Base-by-base conservation (phyloP, 2,113 vertebrate species). In the Trinectes maculatus region DNA sequence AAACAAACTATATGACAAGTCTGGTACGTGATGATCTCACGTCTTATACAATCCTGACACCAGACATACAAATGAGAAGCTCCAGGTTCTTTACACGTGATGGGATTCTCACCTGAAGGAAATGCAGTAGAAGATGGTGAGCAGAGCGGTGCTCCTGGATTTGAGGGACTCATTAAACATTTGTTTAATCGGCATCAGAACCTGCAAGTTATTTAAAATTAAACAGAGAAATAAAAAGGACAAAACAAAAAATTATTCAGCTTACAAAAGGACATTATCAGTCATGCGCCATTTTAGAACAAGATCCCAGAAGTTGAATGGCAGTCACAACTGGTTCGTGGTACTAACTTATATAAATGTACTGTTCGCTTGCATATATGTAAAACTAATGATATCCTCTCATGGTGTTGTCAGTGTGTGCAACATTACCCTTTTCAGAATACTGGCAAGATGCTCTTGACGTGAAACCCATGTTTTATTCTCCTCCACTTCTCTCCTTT, bases 51-150 rank as follows among this genome's bases (percentile, higher is more conserved):
- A n/a, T n/a, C n/a, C n/a, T n/a, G n/a, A n/a, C n/a, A n/a, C n/a
- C n/a, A n/a, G n/a, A n/a, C n/a, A n/a, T n/a, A n/a, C n/a, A n/a
- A n/a, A n/a, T n/a, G n/a, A n/a, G n/a, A n/a, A n/a, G n/a, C n/a
- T n/a, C n/a, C n/a, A n/a, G n/a, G n/a, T n/a, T n/a, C n/a, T n/a
- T n/a, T n/a, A n/a, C n/a, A n/a, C n/a, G n/a, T n/a, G 46, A 22
- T 3, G 21, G n/a, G 19, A 31, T 40, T 55, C 91, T 87, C 79
- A 93, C 92, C 93, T 88, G 22, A 94, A 94, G 1, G 92, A 92
- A 56, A 93, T 92, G 84, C 90, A 91, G 89, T 85, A 93, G 75
- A 94, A 94, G 62, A 92, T 60, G 68, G 91, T 10, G 51, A 91
- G 57, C 59, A 94, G 77, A 10, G 63, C 15, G 6, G 85, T 2